Evolutionary conservation across 2,888 invertebrate species (phyloP).

Genomic region (Thymelicus lineola): DNA sequence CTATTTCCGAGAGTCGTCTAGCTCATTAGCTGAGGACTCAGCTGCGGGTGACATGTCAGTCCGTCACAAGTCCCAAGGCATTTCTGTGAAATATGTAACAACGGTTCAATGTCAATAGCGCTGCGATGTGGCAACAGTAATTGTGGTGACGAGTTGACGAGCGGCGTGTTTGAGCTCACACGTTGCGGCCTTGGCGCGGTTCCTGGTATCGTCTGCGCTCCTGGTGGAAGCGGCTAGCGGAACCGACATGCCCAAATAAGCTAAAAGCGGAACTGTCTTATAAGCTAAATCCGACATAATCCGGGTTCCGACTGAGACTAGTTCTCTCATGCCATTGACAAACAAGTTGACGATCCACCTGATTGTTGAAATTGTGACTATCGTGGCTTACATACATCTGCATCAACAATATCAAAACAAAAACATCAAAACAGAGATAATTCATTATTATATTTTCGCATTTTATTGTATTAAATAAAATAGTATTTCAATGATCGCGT

Average conservation of each 20-base stretch:
- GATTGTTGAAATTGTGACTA: too few species aligned
- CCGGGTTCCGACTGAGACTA: too few species aligned
- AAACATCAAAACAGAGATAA: too few species aligned
- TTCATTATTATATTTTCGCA: too few species aligned
- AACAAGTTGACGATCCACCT: too few species aligned
- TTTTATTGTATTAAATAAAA: too few species aligned
- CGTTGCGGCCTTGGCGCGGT: conserved; percentile 74
- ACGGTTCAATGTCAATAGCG: conserved; percentile 81
- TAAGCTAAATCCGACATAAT: too few species aligned
- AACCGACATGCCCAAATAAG: not conserved
- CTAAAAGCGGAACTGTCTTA: too few species aligned
- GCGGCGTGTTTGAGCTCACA: conserved; percentile 77
- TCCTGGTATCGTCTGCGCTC: conserved; percentile 58
- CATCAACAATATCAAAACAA: too few species aligned
- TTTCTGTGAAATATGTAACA: conserved; percentile 80
- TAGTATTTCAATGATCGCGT: too few species aligned
- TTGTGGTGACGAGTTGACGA: conserved; percentile 64
- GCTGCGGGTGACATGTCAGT: conserved; percentile 52
- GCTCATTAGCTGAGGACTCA: conserved; percentile 43
- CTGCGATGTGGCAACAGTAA: conserved; percentile 71
- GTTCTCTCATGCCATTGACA: too few species aligned
- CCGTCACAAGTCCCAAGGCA: conserved; percentile 55
- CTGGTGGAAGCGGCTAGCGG: conserved; percentile 50
- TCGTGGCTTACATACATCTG: too few species aligned
- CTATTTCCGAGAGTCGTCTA: conserved; percentile 10